A percentile compares a stretch with the other conserved stretches of the same genome.
Conservation (phyloP, 2,888 invertebrate species). For the Dynastes tityus region DNA sequence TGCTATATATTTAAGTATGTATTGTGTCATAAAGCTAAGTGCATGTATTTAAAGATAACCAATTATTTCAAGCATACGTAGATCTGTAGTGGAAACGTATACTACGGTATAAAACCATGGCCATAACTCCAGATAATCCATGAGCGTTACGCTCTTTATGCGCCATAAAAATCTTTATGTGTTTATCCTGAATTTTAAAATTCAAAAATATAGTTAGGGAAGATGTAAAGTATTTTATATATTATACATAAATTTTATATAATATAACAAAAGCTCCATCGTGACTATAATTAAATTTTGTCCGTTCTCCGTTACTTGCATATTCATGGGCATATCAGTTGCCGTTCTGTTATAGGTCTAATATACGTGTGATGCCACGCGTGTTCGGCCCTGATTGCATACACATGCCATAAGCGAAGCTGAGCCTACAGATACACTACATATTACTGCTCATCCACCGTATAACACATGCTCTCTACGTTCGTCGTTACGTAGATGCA, state of each 20-base stretch:
- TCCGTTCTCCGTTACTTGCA: slow-evolving; percentile 24
- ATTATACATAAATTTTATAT: slow-evolving; percentile 4
- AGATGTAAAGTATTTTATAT: not conserved
- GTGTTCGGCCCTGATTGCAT: slow-evolving; percentile 60
- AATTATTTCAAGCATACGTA: no score
- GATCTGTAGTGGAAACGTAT: no score
- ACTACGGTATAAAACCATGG: no score
- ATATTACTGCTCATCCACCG: slow-evolving; percentile 56
- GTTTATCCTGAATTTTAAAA: no score
- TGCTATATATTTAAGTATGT: no score
- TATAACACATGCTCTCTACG: slow-evolving; percentile 53
- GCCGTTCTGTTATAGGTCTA: slow-evolving; percentile 52
- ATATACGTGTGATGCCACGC: slow-evolving; percentile 62
- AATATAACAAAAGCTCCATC: slow-evolving; percentile 15
- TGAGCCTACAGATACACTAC: slow-evolving; percentile 55
- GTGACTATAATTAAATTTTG: slow-evolving; percentile 43
- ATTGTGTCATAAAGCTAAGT: no score
- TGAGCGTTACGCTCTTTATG: no score
- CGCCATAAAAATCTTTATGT: no score
- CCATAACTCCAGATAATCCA: no score
- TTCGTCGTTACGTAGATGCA: slow-evolving; percentile 40
- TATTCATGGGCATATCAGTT: slow-evolving; percentile 46
- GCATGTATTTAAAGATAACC: no score
- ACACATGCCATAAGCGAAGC: slow-evolving; percentile 60
- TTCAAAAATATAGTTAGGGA: no score